phyloP scores from a whole-genome alignment of 2,888 invertebrate genomes.

The Patella pellucida region DNA sequence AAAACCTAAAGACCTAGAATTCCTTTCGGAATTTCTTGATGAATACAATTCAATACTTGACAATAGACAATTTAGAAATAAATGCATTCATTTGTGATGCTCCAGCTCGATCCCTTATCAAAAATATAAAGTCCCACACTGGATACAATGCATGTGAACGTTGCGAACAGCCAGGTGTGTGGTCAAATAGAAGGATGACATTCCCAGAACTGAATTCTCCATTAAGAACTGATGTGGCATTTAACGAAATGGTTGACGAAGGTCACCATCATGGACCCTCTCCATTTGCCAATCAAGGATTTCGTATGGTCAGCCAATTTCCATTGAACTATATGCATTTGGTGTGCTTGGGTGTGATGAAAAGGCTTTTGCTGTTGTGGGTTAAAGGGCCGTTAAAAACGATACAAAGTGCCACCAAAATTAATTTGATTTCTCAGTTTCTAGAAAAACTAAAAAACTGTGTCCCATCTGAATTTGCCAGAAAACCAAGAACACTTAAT shows the following conservation, averaged over 20 bases:
- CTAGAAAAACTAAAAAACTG: neutral
- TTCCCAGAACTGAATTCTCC: neutral
- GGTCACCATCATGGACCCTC: constrained; percentile 7
- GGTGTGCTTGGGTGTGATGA: neutral
- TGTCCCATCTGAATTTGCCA: constrained; percentile 12
- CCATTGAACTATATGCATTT: constrained; percentile 3
- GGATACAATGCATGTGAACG: constrained; percentile 30
- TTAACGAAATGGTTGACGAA: constrained; percentile 11
- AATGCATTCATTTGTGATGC: constrained; percentile 36
- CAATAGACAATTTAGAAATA: neutral
- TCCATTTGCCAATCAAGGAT: neutral
- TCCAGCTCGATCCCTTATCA: constrained; percentile 33
- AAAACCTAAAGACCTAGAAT: constrained; percentile 27
- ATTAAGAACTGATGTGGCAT: constrained; percentile 10
- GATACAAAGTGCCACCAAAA: neutral
- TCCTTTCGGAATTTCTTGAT: constrained; percentile 24
- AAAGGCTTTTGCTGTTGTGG: neutral
- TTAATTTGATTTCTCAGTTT: neutral
- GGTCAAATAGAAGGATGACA: too few species aligned
- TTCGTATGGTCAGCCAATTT: constrained; percentile 14
- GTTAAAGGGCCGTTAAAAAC: neutral
- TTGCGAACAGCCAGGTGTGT: neutral
- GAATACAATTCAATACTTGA: constrained; percentile 1
- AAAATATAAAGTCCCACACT: constrained; percentile 27
- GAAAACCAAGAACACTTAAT: constrained; percentile 12